Percentiles rank a stretch among this genome's conserved stretches.
Conservation (phyloP, 37 sponge, comb jelly and placozoan species). For the Ianthella basta region DNA sequence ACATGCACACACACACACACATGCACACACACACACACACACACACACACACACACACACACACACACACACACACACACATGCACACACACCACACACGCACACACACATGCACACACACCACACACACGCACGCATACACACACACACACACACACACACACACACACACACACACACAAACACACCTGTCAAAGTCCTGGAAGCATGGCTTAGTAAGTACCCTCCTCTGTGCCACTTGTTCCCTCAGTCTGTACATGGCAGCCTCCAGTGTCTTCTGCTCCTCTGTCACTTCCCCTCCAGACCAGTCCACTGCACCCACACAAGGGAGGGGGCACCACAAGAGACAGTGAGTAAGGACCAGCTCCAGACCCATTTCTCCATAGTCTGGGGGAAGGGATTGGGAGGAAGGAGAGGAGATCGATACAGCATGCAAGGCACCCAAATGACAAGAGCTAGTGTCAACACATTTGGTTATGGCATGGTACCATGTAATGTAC, state of each 20-base stretch:
- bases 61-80: too few species aligned
- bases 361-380: conserved; percentile 18
- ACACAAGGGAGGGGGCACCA: not conserved
- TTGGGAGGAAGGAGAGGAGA: conserved; percentile 39
- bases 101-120: conserved; percentile 21
- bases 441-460: too few species aligned
- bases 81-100: too few species aligned
- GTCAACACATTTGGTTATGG: too few species aligned
- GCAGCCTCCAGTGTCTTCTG: conserved; percentile 47
- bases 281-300: conserved; percentile 28
- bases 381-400: conserved; percentile 8
- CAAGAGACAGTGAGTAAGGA: conserved; percentile 22
- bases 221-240: conserved; percentile 73
- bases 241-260: conserved; percentile 65
- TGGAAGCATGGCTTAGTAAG: conserved; percentile 85
- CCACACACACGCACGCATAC: conserved; percentile 23
- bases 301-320: conserved; percentile 52
- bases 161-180: too few species aligned
- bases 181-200: conserved; percentile 95
- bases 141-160: conserved; percentile 34
- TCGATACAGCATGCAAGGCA: conserved; percentile 86
- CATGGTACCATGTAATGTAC: too few species aligned
- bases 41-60: too few species aligned
- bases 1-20: too few species aligned
- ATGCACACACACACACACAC: too few species aligned